Evolutionary conservation across 2,888 invertebrate genomes (phyloP).

Genomic region (Brenthis daphne): DNA sequence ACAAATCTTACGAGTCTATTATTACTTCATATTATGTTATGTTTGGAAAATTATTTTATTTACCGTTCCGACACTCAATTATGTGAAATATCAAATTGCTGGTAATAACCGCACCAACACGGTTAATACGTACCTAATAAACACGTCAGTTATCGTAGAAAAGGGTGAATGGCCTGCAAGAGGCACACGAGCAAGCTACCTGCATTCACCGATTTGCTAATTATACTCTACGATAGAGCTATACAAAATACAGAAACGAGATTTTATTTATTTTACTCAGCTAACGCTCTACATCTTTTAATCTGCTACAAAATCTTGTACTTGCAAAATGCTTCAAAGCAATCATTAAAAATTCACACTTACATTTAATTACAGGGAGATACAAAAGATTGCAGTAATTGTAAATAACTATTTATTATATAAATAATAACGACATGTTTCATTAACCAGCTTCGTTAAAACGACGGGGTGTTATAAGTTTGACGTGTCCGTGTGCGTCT

Average conservation of each 20-base stretch:
- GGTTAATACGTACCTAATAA: constrained; percentile 36
- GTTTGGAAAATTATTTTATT: constrained; percentile 6
- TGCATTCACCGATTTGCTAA: constrained; percentile 59
- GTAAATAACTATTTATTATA: too few relatives aligned
- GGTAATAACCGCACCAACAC: constrained; percentile 32
- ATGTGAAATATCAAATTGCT: constrained; percentile 27
- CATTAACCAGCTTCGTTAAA: too few relatives aligned
- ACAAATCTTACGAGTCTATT: constrained; percentile 8
- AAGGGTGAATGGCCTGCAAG: constrained; percentile 62
- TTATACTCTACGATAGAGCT: constrained; percentile 34
- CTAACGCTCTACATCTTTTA: neutral
- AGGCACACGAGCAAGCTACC: constrained; percentile 51
- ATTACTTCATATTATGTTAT: constrained; percentile 10
- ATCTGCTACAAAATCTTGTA: neutral
- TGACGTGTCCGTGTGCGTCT: too few relatives aligned
- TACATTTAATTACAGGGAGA: neutral
- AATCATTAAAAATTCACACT: neutral
- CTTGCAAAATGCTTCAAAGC: neutral
- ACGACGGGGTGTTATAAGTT: too few relatives aligned
- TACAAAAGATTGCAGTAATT: too few relatives aligned
- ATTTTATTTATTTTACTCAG: constrained; percentile 4
- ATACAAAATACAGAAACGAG: constrained; percentile 20
- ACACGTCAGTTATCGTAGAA: constrained; percentile 46
- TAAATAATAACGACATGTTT: too few relatives aligned
- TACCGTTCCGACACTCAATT: constrained; percentile 21